Evolutionary conservation across 2,113 vertebrate species (phyloP).

Genomic region (Triplophysa dalaica): DNA sequence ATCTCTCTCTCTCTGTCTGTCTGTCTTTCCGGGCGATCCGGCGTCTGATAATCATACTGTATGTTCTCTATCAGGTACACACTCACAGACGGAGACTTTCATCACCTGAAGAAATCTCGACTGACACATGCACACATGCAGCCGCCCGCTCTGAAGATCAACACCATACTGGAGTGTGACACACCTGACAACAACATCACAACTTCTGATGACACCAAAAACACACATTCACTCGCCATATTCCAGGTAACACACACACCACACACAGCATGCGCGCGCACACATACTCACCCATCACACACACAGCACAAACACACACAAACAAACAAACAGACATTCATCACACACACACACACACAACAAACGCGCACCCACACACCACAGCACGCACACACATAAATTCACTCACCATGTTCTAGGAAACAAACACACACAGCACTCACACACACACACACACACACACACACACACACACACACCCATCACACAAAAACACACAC

Average conservation of each 20-base stretch:
- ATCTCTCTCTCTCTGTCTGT: no score
- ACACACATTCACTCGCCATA: conserved; percentile 83
- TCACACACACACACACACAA: no score
- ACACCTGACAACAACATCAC: conserved; percentile 81
- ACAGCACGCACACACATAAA: no score
- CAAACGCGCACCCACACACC: no score
- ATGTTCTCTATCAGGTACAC: conserved; percentile 81
- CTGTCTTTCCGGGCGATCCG: no score
- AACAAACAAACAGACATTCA: no score
- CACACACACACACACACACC: conserved; percentile 41
- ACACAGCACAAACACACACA: no score
- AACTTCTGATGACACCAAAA: conserved; percentile 64
- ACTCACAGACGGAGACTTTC: conserved; percentile 94
- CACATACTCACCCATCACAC: no score
- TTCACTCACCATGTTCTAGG: no score
- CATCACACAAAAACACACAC: conserved; percentile 58
- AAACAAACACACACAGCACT: no score
- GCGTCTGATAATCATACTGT: neutral
- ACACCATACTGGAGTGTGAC: conserved; percentile 95
- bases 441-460: conserved; percentile 60
- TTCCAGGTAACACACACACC: conserved; percentile 79
- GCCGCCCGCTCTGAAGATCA: conserved; percentile 83
- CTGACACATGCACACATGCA: conserved; percentile 87
- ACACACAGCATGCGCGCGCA: neutral
- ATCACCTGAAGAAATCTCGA: conserved; percentile 94